These are phyloP conservation scores for Dipodomys stephensi DNA, from an alignment of 2,113 vertebrate species.

Conservation along the genomic window DNA sequence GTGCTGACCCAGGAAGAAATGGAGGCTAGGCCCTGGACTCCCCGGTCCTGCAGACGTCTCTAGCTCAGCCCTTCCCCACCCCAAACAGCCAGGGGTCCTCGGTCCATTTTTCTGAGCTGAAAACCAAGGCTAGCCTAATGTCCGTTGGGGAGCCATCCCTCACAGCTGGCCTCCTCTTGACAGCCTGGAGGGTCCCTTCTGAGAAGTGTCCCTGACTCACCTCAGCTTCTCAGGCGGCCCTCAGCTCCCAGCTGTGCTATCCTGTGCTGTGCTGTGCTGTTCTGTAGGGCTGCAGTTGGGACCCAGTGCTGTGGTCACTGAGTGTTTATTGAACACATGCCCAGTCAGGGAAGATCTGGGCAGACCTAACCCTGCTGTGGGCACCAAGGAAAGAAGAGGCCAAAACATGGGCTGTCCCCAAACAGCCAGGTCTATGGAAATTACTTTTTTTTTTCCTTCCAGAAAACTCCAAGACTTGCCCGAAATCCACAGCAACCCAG, in stretches of 20 bases:
- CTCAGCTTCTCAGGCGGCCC: not conserved
- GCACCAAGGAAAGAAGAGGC: not conserved
- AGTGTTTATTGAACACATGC: not conserved
- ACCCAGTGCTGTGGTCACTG: not conserved
- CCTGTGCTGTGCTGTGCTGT: no score
- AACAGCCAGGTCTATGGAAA: not conserved
- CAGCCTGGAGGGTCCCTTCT: not conserved
- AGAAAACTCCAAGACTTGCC: conserved; percentile 35
- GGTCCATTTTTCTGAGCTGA: not conserved
- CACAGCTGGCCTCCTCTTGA: not conserved
- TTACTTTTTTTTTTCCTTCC: conserved; percentile 1
- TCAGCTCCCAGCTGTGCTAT: not conserved
- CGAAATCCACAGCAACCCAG: not conserved
- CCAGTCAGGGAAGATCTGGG: not conserved
- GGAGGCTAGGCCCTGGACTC: not conserved
- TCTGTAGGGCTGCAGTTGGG: not conserved
- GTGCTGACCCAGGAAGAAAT: not conserved
- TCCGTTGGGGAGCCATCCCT: not conserved
- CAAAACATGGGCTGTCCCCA: not conserved
- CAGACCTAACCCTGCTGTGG: not conserved
- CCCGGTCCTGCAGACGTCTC: not conserved
- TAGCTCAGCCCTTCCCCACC: not conserved
- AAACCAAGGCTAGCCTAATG: not conserved
- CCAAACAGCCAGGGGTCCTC: not conserved
- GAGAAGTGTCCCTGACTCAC: not conserved